phyloP scores from a whole-genome alignment of 2,113 vertebrate species.

The Monopterus albus region DNA sequence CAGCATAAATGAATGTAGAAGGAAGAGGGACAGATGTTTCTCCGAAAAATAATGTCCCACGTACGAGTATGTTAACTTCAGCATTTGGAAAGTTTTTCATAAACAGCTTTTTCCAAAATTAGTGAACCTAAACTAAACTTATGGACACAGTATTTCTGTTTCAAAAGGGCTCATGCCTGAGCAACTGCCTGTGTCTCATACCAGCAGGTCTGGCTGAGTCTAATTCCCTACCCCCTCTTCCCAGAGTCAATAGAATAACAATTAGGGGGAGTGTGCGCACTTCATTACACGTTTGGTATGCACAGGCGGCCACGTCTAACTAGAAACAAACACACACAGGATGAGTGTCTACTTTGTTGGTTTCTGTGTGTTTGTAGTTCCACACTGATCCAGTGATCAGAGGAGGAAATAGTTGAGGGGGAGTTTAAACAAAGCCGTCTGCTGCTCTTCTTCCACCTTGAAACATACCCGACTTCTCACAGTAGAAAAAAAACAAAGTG shows the following conservation, averaged over 20 bases:
- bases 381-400: slow-evolving; percentile 59
- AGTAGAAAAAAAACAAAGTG: slow-evolving; percentile 9
- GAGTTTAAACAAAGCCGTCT: slow-evolving; percentile 41
- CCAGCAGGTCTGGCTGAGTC: slow-evolving; percentile 35
- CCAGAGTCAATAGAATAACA: slow-evolving; percentile 66
- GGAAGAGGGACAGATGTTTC: slow-evolving; percentile 35
- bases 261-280: slow-evolving; percentile 46
- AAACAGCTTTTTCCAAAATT: neutral
- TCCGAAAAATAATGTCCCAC: slow-evolving; percentile 8
- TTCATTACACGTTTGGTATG: slow-evolving; percentile 61
- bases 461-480: slow-evolving; percentile 40
- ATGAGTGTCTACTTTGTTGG: slow-evolving; percentile 68
- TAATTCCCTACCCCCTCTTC: slow-evolving; percentile 8
- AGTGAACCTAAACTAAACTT: neutral
- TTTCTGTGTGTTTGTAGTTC: slow-evolving; percentile 57
- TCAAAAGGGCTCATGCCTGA: neutral
- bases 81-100: neutral
- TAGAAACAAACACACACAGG: slow-evolving; percentile 58
- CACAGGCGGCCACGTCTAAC: slow-evolving; percentile 45
- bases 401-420: slow-evolving; percentile 40
- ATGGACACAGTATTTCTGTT: neutral
- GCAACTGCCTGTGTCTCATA: neutral
- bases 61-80: slow-evolving; percentile 12
- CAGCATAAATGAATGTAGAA: slow-evolving; percentile 20
- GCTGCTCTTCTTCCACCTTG: slow-evolving; percentile 4